Evolutionary conservation across 2,113 vertebrate genomes (phyloP).

Genomic region (Ifrita kowaldi): DNA sequence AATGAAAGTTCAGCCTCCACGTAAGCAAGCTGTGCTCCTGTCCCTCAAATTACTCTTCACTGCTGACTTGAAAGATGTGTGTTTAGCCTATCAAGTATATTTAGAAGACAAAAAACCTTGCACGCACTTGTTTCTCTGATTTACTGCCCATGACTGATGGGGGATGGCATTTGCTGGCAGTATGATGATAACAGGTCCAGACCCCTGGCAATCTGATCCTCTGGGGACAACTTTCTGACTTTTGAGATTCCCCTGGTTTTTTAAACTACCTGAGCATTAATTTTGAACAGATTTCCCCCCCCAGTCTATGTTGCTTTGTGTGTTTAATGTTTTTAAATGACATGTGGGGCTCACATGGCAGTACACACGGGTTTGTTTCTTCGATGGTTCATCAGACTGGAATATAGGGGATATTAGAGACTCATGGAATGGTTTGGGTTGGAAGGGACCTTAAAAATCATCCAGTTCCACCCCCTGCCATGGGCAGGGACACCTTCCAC

Average conservation of each 20-base stretch:
- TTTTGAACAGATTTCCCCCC: neutral
- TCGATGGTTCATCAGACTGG: neutral
- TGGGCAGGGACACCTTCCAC: neutral
- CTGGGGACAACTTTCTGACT: neutral
- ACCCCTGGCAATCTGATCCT: neutral
- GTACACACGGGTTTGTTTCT: neutral
- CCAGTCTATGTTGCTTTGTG: neutral
- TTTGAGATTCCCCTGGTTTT: neutral
- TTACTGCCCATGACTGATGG: neutral
- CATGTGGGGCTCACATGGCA: neutral
- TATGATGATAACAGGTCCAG: neutral
- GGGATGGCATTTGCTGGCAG: neutral
- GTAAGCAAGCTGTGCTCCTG: neutral
- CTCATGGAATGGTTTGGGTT: neutral
- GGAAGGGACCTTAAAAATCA: neutral
- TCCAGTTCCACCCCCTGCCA: rapidly evolving
- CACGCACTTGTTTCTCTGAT: neutral
- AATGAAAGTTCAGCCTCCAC: neutral
- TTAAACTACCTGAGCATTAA: neutral
- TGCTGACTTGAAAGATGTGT: neutral
- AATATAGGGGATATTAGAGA: neutral
- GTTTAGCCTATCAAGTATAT: neutral
- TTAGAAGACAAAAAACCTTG: neutral
- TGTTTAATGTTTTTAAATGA: neutral
- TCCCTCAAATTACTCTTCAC: neutral